Evolutionary conservation across 2,888 invertebrate species (phyloP), one percentile per base, ranked within the genome.

Genomic region (Tiliacea citrago): DNA sequence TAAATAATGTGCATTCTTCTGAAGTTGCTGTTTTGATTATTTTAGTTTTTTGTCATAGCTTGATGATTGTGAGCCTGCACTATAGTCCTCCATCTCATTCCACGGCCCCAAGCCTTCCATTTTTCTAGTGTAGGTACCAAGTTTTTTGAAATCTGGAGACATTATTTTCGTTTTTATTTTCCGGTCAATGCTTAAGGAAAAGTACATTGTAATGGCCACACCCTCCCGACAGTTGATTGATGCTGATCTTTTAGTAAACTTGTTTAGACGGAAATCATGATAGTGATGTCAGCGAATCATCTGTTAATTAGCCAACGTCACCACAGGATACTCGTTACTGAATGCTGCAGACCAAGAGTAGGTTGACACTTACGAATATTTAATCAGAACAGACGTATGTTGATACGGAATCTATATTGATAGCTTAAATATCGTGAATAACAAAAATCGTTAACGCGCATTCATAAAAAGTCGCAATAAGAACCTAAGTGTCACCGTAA

Each of bases 281-380:
- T 42, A 49, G 12, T 39, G 4, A 35, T 39, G 29, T 39, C 47
- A 58, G 39, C 47, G n/a, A 51, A 47, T 39, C 35, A 60, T 9
- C 39, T 60, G 29, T 24, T 16, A 39, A 39, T 29, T 13, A 53
- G 9, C 21, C 9, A 24, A n/a, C 47, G 21, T 61, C 69, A 66
- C 5, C 35, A 12, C 35, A 35, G 6, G 6, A 16, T 21, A n/a
- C 35, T 6, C 42, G 29, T 29, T 9, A n/a, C 10, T 10, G 18
- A 47, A 39, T 39, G 21, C 6, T 57, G 1, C 16, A 47, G 9
- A 1, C 42, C 47, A 49, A 77, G 58, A 68, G 12, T 45, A 45
- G 42, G 16, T 16, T 12, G 29, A 77, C 29, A n/a, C n/a, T n/a
- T n/a, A n/a, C n/a, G n/a, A n/a, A 57, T 42, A 47, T 78, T 61